Percentiles rank a stretch among this genome's conserved stretches.
These are phyloP conservation scores for Fragum fragum DNA, from an alignment of 2,888 invertebrate species.

Conservation along the genomic window DNA sequence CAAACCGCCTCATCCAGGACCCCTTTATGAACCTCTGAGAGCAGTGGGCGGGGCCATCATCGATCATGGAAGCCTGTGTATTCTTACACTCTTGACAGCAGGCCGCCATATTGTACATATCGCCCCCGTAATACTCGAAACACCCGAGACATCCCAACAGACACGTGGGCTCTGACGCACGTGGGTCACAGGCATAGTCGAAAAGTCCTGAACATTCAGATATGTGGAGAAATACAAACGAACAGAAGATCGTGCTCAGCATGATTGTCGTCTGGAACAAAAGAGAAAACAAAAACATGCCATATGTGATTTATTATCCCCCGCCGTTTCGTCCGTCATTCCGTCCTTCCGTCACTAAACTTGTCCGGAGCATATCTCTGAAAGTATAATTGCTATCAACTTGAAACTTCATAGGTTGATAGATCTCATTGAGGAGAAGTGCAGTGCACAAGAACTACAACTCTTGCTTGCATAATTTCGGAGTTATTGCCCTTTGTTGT, in stretches of 20 bases:
- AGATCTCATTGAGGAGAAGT: too few species aligned
- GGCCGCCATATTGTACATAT: constrained; percentile 75
- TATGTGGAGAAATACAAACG: constrained; percentile 38
- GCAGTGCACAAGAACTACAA: too few species aligned
- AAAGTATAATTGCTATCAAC: too few species aligned
- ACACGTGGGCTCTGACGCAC: constrained; percentile 68
- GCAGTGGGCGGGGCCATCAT: constrained; percentile 73
- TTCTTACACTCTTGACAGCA: constrained; percentile 74
- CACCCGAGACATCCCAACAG: constrained; percentile 75
- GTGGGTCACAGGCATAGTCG: constrained; percentile 71
- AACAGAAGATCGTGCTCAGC: neutral
- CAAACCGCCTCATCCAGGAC: constrained; percentile 68
- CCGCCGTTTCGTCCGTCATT: too few species aligned
- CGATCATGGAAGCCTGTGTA: constrained; percentile 64
- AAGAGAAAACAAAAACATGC: neutral
- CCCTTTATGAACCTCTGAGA: constrained; percentile 70
- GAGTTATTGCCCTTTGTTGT: too few species aligned
- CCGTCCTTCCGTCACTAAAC: too few species aligned
- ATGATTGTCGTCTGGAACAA: constrained; percentile 32
- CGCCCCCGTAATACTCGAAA: constrained; percentile 71
- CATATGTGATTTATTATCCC: too few species aligned
- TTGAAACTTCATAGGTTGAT: too few species aligned
- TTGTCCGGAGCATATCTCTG: too few species aligned
- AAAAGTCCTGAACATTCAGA: constrained; percentile 42
- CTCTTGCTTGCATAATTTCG: too few species aligned